Evolutionary conservation across 2,888 invertebrate genomes (phyloP), one percentile per base, ranked within the genome.

Genomic region (Pegoplata infirma): DNA sequence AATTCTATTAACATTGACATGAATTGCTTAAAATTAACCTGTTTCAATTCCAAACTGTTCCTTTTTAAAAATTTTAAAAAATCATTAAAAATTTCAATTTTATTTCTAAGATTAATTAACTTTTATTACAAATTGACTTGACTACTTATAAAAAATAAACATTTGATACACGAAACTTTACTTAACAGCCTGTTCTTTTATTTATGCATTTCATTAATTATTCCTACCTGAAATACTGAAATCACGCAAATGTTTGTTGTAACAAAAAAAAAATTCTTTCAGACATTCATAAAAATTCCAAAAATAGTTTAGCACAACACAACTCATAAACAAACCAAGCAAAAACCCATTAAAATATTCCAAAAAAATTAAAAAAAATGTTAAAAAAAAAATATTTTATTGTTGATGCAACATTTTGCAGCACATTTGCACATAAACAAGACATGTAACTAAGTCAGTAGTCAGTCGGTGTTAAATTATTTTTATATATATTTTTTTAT

Each of bases 361-460:
- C n/a, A n/a, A n/a, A n/a, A n/a, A n/a, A n/a, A n/a, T n/a, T n/a
- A n/a, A n/a, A n/a, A 8, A 58, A 73, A 46, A 10, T 7, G 8
- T 32, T 32, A 32, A 32, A 3, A 17, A 67, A 66, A 46, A 61
- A 67, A 67, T 66, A 32, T 19, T 17, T 44, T 40, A 17, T 61
- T 44, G 25, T 47, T 46, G 46, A 58, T 16, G 46, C 66, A 69
- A 55, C 40, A 61, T 66, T 63, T 72, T 56, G 7, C 32, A 58
- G 12, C 40, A 32, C 53, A 56, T 59, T 66, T 53, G 63, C 40
- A 23, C 47, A 23, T 53, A 25, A 40, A 12, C 36, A 40, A 40
- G 36, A 10, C 32, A 55, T 55, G 17, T 23, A 53, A 19, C 36
- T 40, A 56, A 36, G 16, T 56, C 56, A 19, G 36, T 23, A 58